Evolutionary conservation across 2,113 vertebrate species (phyloP).

Genomic region (Mustela lutreola): DNA sequence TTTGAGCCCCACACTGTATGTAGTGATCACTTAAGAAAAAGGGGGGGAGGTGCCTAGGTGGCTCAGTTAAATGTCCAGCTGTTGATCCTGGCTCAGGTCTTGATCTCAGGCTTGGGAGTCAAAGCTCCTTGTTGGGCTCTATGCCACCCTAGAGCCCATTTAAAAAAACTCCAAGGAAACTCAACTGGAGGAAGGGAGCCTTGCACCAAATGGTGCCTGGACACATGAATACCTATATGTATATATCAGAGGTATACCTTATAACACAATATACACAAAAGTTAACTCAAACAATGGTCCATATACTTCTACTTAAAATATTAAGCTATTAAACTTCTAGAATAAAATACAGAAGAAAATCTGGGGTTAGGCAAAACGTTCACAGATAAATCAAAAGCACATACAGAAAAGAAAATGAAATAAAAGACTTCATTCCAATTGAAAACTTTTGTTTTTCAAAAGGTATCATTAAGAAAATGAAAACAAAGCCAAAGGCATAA

Average conservation of each 20-base stretch:
- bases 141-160: not conserved
- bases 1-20: not conserved
- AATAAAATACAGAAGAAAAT: not conserved
- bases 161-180: not conserved
- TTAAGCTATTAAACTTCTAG: not conserved
- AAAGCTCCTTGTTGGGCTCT: not conserved
- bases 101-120: not conserved
- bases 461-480: not conserved
- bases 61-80: no score
- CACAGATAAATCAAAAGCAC: not conserved
- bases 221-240: not conserved
- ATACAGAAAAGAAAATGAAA: not conserved
- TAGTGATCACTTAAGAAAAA: not conserved
- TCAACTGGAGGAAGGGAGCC: not conserved
- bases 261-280: not conserved
- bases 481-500: not conserved
- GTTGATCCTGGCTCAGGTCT: not conserved
- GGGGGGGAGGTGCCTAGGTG: no score
- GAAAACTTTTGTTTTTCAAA: not conserved
- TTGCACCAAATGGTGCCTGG: not conserved
- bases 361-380: not conserved
- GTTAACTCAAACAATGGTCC: not conserved
- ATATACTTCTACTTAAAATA: not conserved
- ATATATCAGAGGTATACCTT: not conserved
- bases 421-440: not conserved